Evolutionary conservation across 1,140 invertebrate species (phyloP).

Genomic region (Caenorhabditis brenneri): DNA sequence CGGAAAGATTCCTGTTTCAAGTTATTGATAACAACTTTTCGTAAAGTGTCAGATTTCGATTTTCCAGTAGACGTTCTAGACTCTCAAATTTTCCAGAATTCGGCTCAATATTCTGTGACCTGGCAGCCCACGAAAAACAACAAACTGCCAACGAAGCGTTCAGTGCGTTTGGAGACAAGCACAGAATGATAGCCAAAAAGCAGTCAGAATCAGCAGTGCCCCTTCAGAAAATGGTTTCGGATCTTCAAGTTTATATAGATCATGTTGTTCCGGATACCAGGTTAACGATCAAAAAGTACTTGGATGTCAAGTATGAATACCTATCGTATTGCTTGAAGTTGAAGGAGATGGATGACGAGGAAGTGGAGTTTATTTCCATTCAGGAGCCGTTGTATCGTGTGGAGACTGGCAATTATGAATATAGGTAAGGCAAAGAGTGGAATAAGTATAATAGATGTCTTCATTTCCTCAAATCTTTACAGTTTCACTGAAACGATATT

Average conservation of each 20-base stretch:
- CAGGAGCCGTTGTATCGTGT: conserved; percentile 95
- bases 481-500: too few relatives aligned
- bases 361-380: conserved; percentile 88
- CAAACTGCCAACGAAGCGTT: conserved; percentile 92
- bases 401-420: conserved; percentile 98
- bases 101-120: conserved; percentile 89
- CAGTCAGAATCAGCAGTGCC: conserved; percentile 76
- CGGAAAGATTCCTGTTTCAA: too few relatives aligned
- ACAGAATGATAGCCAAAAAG: conserved; percentile 74
- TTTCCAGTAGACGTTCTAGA: not conserved
- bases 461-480: conserved; percentile 36
- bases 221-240: conserved; percentile 54
- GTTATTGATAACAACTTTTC: too few relatives aligned
- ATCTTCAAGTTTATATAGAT: conserved; percentile 57
- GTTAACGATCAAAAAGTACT: conserved; percentile 89
- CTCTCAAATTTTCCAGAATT: conserved; percentile 78
- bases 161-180: conserved; percentile 89
- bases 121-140: conserved; percentile 93
- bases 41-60: not conserved
- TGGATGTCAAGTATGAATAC: conserved; percentile 60
- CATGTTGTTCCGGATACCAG: conserved; percentile 92
- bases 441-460: not conserved
- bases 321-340: conserved; percentile 91
- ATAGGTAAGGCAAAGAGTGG: conserved; percentile 76
- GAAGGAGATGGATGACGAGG: conserved; percentile 96